Conservation (phyloP, 1,140 invertebrate genomes). For the honey bee (Apis mellifera) region DNA sequence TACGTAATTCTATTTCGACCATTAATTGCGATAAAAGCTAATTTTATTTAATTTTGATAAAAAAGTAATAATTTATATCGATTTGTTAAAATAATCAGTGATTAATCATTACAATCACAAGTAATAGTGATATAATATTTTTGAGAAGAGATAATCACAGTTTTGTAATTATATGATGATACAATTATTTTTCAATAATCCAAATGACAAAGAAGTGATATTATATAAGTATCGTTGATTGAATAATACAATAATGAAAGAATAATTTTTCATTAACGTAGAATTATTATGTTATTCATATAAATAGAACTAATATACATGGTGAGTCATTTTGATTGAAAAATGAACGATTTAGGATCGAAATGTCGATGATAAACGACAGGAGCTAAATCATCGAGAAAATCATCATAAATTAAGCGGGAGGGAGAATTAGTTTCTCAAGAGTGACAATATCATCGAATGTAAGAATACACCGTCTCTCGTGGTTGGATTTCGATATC, state of each 20-base stretch:
- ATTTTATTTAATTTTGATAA: not conserved
- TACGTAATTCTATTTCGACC: too few relatives aligned
- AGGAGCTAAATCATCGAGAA: not conserved
- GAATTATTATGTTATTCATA: not conserved
- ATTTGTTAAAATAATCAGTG: not conserved
- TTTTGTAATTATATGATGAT: not conserved
- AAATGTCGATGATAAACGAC: too few relatives aligned
- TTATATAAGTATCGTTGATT: not conserved
- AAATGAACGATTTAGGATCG: not conserved
- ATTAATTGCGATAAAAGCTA: too few relatives aligned
- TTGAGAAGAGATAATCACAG: not conserved
- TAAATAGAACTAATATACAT: not conserved
- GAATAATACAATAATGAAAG: too few relatives aligned
- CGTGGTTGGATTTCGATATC: slow-evolving; percentile 57
- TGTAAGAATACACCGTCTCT: slow-evolving; percentile 21
- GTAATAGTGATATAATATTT: not conserved
- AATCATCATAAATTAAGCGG: not conserved
- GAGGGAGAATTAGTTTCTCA: not conserved
- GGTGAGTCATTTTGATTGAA: not conserved
- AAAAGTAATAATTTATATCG: too few relatives aligned
- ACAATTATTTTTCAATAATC: not conserved
- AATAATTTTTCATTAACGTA: not conserved
- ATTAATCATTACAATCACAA: slow-evolving; percentile 7
- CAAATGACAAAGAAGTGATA: not conserved
- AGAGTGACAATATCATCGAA: slow-evolving; percentile 1